Evolutionary conservation across 2,797 vertebrate species (phyloP), one percentile per base, ranked within the genome.

Genomic region (Chlorospingus semifuscus): DNA sequence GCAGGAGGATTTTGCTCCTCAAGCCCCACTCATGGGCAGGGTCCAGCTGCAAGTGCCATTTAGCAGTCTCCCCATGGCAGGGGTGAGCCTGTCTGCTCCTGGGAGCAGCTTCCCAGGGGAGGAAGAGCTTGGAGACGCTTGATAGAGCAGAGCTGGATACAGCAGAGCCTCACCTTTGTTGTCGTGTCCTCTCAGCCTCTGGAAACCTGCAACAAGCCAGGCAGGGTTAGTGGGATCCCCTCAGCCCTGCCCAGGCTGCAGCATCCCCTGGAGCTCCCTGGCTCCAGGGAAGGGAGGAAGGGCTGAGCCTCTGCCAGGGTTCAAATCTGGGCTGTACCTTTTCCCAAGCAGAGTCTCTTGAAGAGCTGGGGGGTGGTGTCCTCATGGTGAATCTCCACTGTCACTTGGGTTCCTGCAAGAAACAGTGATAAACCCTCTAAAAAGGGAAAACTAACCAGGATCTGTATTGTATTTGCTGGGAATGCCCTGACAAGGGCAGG

Each of bases 341-440:
- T 98, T 15, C 96, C 96, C 88, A 97, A 49, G 55, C 97, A 97
- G 75, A 97, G 87, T 76, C 98, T 98, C 94, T 98, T 98, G 74
- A 98, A 80, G 18, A 98, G 75, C 6, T 97, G 96, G 14, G 95
- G 97, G 61, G 95, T 91, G 50, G 94, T 61, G 1, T 98, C 92
- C 88, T 80, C 93, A 16, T 83, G 91, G 36, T 98, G 98, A 50
- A 98, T 91, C 76, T 98, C 98, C 64, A 98, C 98, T 0, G 97
- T 98, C 93, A 98, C 90, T 63, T 98, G 98, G n/a, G 97, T 98
- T 93, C 96, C 98, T 98, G 95, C 52, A 95, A 90, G 56, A 81
- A 89, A 71, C 0, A 8, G 34, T 1, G 29, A 66, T 23, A 59
- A 82, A 57, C 30, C 44, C 34, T 24, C 12, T 61, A 13, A 68